Conservation (phyloP, 2,113 vertebrate species). For the Antigone vipio region DNA sequence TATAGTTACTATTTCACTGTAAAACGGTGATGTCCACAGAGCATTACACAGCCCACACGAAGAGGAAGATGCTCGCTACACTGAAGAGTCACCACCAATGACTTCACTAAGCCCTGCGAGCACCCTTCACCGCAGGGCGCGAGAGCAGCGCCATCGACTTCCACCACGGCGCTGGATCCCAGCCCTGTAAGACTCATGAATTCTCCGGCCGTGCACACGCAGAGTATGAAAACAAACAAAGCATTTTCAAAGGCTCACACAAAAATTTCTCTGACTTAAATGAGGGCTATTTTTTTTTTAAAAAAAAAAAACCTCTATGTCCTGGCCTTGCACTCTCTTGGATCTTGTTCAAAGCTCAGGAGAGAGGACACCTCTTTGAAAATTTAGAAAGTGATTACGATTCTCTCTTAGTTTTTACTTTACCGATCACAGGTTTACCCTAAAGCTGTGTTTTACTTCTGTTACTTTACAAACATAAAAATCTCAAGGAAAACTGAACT, state of each 20-base stretch:
- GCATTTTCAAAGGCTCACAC: background rate
- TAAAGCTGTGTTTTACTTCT: background rate
- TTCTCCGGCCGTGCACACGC: background rate
- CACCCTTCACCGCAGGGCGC: background rate
- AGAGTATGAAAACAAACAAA: conserved; percentile 18
- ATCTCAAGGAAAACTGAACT: background rate
- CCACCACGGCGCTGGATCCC: background rate
- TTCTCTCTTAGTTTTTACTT: background rate
- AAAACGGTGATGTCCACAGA: background rate
- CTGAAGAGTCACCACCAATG: background rate
- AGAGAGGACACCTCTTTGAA: background rate
- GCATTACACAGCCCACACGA: accelerated
- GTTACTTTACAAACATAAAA: background rate
- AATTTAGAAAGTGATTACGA: background rate
- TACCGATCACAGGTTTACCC: background rate
- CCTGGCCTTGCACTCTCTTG: background rate
- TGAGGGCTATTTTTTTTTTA: background rate
- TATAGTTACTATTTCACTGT: background rate
- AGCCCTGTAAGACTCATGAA: background rate
- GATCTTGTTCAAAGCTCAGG: background rate
- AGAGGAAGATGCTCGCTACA: background rate
- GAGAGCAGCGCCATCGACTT: background rate
- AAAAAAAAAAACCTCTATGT: background rate
- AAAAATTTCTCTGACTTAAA: background rate
- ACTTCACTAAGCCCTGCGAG: background rate